A percentile compares a stretch with the other conserved stretches of the same genome.
Evolutionary conservation across 2,113 vertebrate species (phyloP).

Genomic region (Callospermophilus lateralis): DNA sequence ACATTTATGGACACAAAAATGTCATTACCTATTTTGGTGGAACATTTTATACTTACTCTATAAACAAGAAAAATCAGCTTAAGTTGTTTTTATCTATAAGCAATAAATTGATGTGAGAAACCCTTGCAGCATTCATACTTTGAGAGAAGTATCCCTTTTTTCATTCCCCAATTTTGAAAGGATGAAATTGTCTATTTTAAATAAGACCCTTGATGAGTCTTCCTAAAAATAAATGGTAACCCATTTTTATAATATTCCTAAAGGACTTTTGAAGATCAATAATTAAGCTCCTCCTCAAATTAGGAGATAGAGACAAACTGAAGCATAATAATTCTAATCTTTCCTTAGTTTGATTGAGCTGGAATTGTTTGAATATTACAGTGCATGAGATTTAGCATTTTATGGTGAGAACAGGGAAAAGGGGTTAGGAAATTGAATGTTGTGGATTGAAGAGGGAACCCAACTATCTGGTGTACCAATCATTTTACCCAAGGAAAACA

Average conservation of each 20-base stretch:
- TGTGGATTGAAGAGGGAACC: background rate
- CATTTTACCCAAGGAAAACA: slow-evolving; percentile 38
- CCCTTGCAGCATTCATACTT: slow-evolving; percentile 80
- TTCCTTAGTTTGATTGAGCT: slow-evolving; percentile 40
- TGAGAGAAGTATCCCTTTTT: slow-evolving; percentile 79
- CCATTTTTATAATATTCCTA: slow-evolving; percentile 59
- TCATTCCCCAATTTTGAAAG: slow-evolving; percentile 80
- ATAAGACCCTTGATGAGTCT: slow-evolving; percentile 70
- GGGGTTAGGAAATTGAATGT: slow-evolving; percentile 6
- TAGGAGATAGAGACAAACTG: slow-evolving; percentile 47
- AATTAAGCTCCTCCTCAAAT: slow-evolving; percentile 52
- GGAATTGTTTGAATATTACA: slow-evolving; percentile 24
- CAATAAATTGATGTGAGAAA: slow-evolving; percentile 85
- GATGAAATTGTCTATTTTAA: slow-evolving; percentile 82
- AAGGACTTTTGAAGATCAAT: slow-evolving; percentile 64
- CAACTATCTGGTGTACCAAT: background rate
- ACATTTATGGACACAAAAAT: slow-evolving; percentile 89
- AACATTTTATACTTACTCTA: slow-evolving; percentile 88
- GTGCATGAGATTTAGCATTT: slow-evolving; percentile 39
- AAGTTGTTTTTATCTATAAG: slow-evolving; percentile 89
- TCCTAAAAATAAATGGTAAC: slow-evolving; percentile 43
- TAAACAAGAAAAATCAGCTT: slow-evolving; percentile 89
- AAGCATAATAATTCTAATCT: slow-evolving; percentile 49
- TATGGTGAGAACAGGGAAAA: slow-evolving; percentile 2
- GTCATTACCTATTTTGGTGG: slow-evolving; percentile 90